Evolutionary conservation across 2,888 invertebrate species (phyloP).

Genomic region (Andrena bicolor): DNA sequence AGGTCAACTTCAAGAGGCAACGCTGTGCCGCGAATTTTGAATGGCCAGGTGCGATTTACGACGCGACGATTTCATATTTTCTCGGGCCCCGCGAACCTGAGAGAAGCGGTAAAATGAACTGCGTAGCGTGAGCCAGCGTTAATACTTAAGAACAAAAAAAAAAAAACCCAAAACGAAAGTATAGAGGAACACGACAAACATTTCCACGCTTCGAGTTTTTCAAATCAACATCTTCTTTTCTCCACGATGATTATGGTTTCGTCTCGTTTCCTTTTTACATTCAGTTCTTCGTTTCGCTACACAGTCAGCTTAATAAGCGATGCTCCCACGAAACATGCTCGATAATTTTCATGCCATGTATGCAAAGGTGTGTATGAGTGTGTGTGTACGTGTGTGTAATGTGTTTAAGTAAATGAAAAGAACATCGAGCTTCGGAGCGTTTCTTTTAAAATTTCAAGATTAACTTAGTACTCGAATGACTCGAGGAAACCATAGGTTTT

Average conservation of each 20-base stretch:
- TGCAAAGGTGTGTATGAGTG: conserved; percentile 31
- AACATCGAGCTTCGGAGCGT: conserved; percentile 52
- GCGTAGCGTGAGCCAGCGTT: neutral
- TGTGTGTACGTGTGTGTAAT: neutral
- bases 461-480: neutral
- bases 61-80: neutral
- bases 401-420: conserved; percentile 34
- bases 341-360: conserved; percentile 57
- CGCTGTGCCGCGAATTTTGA: conserved; percentile 12
- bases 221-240: conserved; percentile 1
- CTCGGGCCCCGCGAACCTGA: neutral
- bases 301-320: conserved; percentile 60
- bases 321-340: conserved; percentile 61
- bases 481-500: neutral
- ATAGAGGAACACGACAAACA: neutral
- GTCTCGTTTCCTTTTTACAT: conserved; percentile 19
- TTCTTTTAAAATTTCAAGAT: conserved; percentile 10
- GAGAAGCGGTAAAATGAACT: conserved; percentile 4
- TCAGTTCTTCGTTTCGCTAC: conserved; percentile 48
- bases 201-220: neutral
- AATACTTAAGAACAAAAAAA: neutral
- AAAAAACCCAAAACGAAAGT: conserved; percentile 7
- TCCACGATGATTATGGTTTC: neutral
- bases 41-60: conserved; percentile 20
- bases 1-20: neutral